Conservation (phyloP, 2,797 vertebrate genomes). For the Pteronotus mesoamericanus region DNA sequence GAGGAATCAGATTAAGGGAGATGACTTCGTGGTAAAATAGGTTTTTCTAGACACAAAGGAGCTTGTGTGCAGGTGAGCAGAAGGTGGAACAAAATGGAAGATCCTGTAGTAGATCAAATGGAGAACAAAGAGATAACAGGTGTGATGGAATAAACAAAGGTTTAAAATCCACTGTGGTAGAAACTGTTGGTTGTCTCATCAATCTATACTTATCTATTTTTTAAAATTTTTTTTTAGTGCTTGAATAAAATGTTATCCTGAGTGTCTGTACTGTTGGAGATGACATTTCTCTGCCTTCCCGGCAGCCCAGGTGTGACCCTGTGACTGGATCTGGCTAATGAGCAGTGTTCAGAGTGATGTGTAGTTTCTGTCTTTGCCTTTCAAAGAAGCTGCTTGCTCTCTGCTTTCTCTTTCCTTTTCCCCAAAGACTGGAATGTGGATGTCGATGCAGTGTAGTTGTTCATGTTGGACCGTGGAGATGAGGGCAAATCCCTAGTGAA, state of each 20-base stretch:
- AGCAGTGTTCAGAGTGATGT: background rate
- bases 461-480: background rate
- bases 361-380: background rate
- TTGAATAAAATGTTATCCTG: background rate
- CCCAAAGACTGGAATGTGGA: background rate
- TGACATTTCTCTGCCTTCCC: background rate
- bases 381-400: background rate
- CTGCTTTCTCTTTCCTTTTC: background rate
- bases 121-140: background rate
- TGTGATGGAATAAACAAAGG: background rate
- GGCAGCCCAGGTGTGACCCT: background rate
- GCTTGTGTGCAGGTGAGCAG: background rate
- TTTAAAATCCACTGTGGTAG: background rate
- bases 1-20: slow-evolving; percentile 23
- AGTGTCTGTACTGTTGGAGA: background rate
- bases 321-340: background rate
- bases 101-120: background rate
- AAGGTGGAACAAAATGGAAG: background rate
- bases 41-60: slow-evolving; percentile 28
- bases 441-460: background rate
- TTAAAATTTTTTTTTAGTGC: background rate
- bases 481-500: background rate
- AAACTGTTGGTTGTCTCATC: background rate
- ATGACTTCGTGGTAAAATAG: background rate
- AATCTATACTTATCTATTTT: background rate